Evolutionary conservation across 2,797 vertebrate genomes (phyloP), one percentile per base, ranked within the genome.

Genomic region (Malurus splendens): DNA sequence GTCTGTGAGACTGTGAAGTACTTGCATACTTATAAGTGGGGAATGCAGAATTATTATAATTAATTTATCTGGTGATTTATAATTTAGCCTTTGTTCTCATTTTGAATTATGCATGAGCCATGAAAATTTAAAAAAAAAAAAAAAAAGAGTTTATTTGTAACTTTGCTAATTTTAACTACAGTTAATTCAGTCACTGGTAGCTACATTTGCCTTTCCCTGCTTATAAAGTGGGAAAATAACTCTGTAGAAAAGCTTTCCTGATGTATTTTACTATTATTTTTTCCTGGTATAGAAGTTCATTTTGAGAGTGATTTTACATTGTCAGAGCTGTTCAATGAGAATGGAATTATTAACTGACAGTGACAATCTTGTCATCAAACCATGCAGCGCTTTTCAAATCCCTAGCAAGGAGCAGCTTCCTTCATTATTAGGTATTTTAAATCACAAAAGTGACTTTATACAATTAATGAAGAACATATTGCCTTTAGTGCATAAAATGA

Each of bases 131-230:
- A 32, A 32, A 32, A 32, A 32, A 32, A 7, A 32, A 32, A 32
- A 65, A 70, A 90, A 87, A 79, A 25, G 18, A 36, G n/a, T 89
- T 84, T 89, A 90, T 78, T 93, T 79, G 24, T 73, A 81, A 23
- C 27, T 86, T 84, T 86, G 50, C n/a, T 89, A 55, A 92, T 91
- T 92, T 93, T 94, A 93, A 52, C 12, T 72, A 20, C 11, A 51
- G 18, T 79, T 91, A 80, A 7, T 64, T 78, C 36, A 67, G 36
- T 42, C 39, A 23, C 8, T 55, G 1, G 30, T 64, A 90, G 24
- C 14, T 77, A 2, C 9, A 24, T 91, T 92, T 92, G 7, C 19
- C 14, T 33, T n/a, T 28, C 22, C 12, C 11, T 87, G 25, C 8
- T 82, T 56, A 60, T 18, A 12, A 62, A 78, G 7, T 48, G 14